Evolutionary conservation across 2,797 vertebrate genomes (phyloP), one percentile per base, ranked within the genome.

Genomic region (Sebastes taczanowskii): DNA sequence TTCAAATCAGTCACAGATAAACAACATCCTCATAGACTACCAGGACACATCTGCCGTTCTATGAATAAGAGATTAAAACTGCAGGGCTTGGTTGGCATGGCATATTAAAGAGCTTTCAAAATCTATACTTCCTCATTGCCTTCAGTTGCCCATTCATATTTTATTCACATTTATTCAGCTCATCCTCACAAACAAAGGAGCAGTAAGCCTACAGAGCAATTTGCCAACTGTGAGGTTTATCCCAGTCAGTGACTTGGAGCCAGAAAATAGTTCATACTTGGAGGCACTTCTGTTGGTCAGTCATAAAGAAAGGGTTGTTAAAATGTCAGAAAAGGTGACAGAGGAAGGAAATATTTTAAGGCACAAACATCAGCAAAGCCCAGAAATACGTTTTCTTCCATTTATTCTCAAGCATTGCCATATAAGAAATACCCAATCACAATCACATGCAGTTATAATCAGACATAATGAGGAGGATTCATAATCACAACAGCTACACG

Each of bases 151-250:
- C n/a, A 46, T 22, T 60, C 46, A 75, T 79, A 20, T 79, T 74
- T 74, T 72, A 81, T 78, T 82, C 52, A 73, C 35, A 60, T 64
- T 62, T 53, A 59, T 63, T 70, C 7, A 79, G 7, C 23, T 66
- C 14, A 32, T 49, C 61, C 18, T 60, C 34, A 46, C 3, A 3
- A 16, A 67, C 30, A 38, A 38, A 64, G 56, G 62, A 68, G 11
- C 23, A 11, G 6, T 20, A 11, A 35, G 22, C 30, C 35, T 53
- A 5, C 3, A 11, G 6, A 22, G 23, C 1, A 1, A 11, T 34
- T 35, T 49, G 56, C 34, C 29, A 14, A 4, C 60, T 59, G 38
- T 62, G 38, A 60, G 25, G 11, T 60, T 63, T 18, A 13, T 69
- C 8, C 0, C 8, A 1, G 2, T 61, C 20, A n/a, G 13, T 11